Base-by-base conservation (phyloP, 2,888 invertebrate genomes). In the Clusia tigrina region DNA sequence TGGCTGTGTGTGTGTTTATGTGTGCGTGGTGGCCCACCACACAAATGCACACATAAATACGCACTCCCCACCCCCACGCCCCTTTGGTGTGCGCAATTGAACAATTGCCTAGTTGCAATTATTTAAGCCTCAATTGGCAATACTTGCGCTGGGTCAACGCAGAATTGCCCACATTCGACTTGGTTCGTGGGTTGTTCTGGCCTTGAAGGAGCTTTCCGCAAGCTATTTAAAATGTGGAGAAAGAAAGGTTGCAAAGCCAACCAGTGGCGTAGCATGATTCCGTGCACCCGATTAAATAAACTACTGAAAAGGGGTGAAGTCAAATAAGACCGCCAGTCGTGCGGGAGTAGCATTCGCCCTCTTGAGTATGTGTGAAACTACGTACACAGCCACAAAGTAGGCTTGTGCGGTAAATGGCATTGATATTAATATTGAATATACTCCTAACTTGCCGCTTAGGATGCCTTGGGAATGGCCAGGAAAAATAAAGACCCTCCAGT, bases 141-240 rank as follows among this genome's bases (percentile, higher is more conserved):
- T 22, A 48, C 2, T 20, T 3, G 22, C 48, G 18, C 48, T 48
- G 22, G 48, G 48, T 48, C 48, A 48, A 18, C 20, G 48, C 48
- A 48, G 42, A 48, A 20, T 9, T 17, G n/a, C 9, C n/a, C 42
- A 10, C 6, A 23, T 54, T 53, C 53, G 26, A 42, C 22, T 32
- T 15, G 23, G 26, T 38, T 32, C 25, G 12, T 54, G 20, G n/a
- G 23, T 24, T 25, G 3, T 24, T 23, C 10, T 32, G 32, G 18
- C 54, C 54, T 54, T 54, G 54, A 54, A 54, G 20, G 3, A 25
- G 54, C 54, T 54, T 54, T 17, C 18, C 32, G 20, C 18, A 22
- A 48, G 48, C 22, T 18, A 48, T 22, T 5, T 6, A 48, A 48
- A 48, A 48, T 20, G n/a, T 3, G n/a, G 3, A 42, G 9, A 42